Conservation (phyloP, 2,888 invertebrate genomes). For the Loripinus fragilis region DNA sequence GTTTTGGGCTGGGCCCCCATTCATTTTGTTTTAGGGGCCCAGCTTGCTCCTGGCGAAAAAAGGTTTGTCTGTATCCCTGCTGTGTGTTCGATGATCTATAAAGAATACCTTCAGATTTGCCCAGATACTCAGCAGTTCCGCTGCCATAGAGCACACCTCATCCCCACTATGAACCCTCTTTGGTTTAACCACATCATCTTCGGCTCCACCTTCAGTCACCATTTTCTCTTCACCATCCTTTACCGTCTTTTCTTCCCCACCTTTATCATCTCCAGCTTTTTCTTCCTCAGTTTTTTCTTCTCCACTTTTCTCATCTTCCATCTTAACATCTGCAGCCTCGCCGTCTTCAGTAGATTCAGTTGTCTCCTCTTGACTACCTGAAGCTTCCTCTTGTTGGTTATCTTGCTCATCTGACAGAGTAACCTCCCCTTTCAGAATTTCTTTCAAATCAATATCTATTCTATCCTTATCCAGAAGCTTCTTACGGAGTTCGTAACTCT, state of each 20-base stretch:
- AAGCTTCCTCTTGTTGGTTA: not conserved
- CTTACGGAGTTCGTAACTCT: conserved; percentile 40
- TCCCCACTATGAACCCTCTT: conserved; percentile 35
- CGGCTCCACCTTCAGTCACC: conserved; percentile 17
- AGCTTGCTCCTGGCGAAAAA: no score
- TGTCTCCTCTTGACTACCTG: conserved; percentile 23
- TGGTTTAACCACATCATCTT: conserved; percentile 6
- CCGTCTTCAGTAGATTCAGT: not conserved
- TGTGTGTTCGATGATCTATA: no score
- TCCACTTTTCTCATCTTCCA: not conserved
- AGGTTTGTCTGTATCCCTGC: no score
- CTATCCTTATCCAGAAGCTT: conserved; percentile 57
- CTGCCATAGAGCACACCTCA: conserved; percentile 78
- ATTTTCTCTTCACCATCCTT: not conserved
- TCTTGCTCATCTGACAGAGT: conserved; percentile 4
- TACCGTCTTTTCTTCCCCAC: no score
- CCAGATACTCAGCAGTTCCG: conserved; percentile 89
- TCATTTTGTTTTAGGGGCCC: no score
- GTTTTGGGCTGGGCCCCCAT: no score
- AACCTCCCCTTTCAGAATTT: conserved; percentile 27
- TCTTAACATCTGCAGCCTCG: no score
- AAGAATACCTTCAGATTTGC: conserved; percentile 85
- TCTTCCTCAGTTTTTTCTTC: conserved; percentile 6
- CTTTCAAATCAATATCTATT: conserved; percentile 20
- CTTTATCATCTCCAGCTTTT: not conserved